Evolutionary conservation across 1,140 invertebrate species (phyloP).

Genomic region (Meloidogyne chitwoodi): DNA sequence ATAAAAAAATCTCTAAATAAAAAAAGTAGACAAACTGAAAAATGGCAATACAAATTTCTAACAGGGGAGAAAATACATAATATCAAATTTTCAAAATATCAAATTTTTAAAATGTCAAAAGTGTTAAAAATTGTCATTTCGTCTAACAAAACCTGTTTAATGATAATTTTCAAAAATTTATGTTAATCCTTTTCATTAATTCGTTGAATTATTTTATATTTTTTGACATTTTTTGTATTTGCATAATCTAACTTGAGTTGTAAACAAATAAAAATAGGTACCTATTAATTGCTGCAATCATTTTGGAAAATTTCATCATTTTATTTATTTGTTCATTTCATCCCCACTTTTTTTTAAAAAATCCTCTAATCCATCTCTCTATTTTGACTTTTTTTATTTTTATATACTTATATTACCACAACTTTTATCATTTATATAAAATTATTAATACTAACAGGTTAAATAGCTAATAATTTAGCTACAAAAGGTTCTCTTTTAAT

Average conservation of each 20-base stretch:
- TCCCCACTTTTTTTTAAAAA: not conserved
- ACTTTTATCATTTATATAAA: too few relatives aligned
- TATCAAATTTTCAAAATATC: not conserved
- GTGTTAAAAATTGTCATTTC: not conserved
- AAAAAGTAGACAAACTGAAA: too few relatives aligned
- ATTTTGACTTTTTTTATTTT: too few relatives aligned
- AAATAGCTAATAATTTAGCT: too few relatives aligned
- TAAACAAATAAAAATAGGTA: not conserved
- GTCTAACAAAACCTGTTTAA: not conserved
- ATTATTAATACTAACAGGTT: too few relatives aligned
- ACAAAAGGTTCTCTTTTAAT: too few relatives aligned
- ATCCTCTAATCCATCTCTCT: not conserved
- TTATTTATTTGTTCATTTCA: not conserved
- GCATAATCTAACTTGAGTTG: not conserved
- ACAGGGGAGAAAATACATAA: not conserved
- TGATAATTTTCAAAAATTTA: not conserved
- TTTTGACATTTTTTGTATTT: not conserved
- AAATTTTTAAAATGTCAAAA: not conserved
- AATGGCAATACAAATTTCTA: too few relatives aligned
- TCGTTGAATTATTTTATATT: too few relatives aligned
- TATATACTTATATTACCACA: too few relatives aligned
- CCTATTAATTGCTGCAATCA: not conserved
- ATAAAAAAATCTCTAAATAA: not conserved
- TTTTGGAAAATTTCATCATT: not conserved
- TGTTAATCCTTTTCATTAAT: not conserved